Conservation (phyloP, 2,888 invertebrate species). For the Bellardia bayeri region DNA sequence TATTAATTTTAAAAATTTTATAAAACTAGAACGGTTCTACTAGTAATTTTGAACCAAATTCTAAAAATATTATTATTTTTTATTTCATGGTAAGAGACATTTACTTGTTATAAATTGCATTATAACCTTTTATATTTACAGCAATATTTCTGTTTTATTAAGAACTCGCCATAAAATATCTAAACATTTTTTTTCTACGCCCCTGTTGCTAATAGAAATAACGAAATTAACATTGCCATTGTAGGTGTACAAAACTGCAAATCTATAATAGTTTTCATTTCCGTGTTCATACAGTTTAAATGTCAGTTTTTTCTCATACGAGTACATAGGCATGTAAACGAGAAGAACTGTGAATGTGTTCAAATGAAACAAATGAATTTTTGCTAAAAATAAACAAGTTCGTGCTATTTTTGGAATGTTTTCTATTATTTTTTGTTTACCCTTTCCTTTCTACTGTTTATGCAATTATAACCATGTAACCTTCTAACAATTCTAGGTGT, state of each 20-base stretch:
- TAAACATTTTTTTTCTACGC: not conserved
- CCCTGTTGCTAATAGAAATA: not conserved
- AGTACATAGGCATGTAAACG: not conserved
- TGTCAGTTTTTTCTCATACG: not conserved
- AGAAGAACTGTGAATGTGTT: not conserved
- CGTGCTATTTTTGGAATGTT: conserved; percentile 10
- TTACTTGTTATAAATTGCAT: too few relatives aligned
- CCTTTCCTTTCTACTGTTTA: not conserved
- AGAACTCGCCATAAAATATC: not conserved
- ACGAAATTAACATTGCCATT: not conserved
- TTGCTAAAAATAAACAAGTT: not conserved
- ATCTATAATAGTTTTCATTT: conserved; percentile 49
- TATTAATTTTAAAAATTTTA: too few relatives aligned
- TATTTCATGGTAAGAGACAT: too few relatives aligned
- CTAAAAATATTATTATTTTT: too few relatives aligned
- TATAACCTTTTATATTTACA: too few relatives aligned
- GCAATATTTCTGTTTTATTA: not conserved
- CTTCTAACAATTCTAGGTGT: conserved; percentile 85
- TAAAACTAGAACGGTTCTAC: too few relatives aligned
- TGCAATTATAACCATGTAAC: conserved; percentile 35
- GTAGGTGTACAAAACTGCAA: not conserved
- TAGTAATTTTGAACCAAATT: too few relatives aligned
- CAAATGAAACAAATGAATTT: not conserved
- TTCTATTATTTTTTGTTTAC: not conserved
- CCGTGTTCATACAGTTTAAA: conserved; percentile 24